These are phyloP conservation scores for Prosapia bicincta DNA, from an alignment of 2,888 invertebrate genomes.

Conservation along the genomic window DNA sequence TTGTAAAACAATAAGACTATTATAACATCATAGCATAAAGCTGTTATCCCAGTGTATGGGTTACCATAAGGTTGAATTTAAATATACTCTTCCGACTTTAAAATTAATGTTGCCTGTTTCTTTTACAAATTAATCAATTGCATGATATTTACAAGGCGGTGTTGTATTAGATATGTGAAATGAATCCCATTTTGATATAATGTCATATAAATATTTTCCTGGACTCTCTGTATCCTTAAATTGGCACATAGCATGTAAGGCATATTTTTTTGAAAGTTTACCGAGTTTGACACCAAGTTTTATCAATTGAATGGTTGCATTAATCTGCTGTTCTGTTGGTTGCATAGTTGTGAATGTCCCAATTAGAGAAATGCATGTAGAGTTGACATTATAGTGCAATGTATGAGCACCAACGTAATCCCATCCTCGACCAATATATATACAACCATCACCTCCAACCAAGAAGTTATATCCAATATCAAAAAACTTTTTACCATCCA, in stretches of 20 bases:
- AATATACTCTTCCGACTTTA: no score
- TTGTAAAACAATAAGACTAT: no score
- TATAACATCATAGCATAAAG: no score
- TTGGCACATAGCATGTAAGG: constrained; percentile 19
- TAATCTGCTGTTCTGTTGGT: constrained; percentile 25
- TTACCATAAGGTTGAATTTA: no score
- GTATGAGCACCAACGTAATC: constrained; percentile 43
- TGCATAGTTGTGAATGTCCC: constrained; percentile 27
- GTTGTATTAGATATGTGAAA: not conserved
- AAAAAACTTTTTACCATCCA: constrained; percentile 13
- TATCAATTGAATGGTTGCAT: constrained; percentile 23
- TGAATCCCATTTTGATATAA: not conserved
- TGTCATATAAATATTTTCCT: constrained; percentile 9
- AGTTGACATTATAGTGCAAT: constrained; percentile 23
- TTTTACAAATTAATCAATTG: no score
- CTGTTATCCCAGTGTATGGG: no score
- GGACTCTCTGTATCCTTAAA: constrained; percentile 26
- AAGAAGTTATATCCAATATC: constrained; percentile 49
- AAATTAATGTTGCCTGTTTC: no score
- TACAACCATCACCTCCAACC: constrained; percentile 51
- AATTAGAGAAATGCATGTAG: constrained; percentile 29
- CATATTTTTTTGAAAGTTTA: constrained; percentile 25
- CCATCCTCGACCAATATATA: constrained; percentile 50
- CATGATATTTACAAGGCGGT: not conserved
- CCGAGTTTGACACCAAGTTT: constrained; percentile 16